phyloP scores from a whole-genome alignment of 2,888 invertebrate species.

The Entomobrya proxima region DNA sequence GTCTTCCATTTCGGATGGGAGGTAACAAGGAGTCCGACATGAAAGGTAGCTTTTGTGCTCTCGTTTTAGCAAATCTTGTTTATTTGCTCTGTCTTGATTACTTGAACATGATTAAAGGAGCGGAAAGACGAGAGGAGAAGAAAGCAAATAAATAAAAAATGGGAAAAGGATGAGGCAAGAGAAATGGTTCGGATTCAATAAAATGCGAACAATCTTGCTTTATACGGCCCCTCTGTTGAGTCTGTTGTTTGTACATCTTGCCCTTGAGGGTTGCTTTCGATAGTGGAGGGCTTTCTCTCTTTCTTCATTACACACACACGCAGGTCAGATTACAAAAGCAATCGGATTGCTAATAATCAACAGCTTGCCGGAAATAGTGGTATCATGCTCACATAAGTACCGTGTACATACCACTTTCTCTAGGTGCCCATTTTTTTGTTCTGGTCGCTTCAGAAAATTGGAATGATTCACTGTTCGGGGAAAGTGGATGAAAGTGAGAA shows the following conservation, averaged over 20 bases:
- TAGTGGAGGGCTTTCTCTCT: neutral
- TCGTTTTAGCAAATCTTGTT: constrained; percentile 26
- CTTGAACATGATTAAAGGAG: constrained; percentile 34
- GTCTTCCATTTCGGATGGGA: neutral
- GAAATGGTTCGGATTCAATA: constrained; percentile 24
- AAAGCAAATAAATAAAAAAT: constrained; percentile 6
- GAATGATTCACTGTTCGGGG: no score
- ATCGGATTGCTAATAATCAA: constrained; percentile 11
- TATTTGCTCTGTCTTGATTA: constrained; percentile 33
- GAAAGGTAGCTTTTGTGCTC: neutral
- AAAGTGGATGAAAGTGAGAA: no score
- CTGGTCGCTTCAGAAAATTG: no score
- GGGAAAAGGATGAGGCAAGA: neutral
- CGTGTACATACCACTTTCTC: no score
- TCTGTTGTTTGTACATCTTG: constrained; percentile 11
- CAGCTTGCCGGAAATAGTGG: constrained; percentile 22
- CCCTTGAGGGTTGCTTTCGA: neutral
- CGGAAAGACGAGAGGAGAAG: neutral
- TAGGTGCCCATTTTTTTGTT: no score
- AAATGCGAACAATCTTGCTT: neutral
- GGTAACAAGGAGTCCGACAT: neutral
- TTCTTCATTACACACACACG: neutral
- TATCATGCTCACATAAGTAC: neutral
- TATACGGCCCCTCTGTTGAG: neutral
- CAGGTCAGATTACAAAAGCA: constrained; percentile 5